These are phyloP conservation scores for Euura saliciscinereae DNA, from an alignment of 1,140 invertebrate genomes.

Conservation along the genomic window DNA sequence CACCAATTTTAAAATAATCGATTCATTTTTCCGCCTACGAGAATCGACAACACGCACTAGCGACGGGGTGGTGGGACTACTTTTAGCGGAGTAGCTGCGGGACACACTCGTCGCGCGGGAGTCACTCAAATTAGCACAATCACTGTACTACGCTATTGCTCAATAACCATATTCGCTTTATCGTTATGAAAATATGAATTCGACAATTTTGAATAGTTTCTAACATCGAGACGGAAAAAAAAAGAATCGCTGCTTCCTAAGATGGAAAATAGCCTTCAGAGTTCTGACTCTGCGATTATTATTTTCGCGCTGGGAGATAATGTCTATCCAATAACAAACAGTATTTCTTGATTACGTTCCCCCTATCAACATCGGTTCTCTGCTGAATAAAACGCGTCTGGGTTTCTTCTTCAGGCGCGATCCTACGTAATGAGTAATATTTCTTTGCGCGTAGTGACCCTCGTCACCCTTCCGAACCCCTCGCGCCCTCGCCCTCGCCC, in stretches of 20 bases:
- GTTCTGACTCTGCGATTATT: no score
- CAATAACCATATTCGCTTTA: constrained; percentile 1
- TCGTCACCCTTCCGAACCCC: not conserved
- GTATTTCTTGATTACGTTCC: no score
- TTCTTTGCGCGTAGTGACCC: constrained; percentile 9
- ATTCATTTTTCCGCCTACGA: not conserved
- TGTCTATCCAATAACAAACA: no score
- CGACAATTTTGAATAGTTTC: no score
- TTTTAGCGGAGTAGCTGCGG: not conserved
- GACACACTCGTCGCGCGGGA: not conserved
- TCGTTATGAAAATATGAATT: not conserved
- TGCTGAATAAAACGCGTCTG: no score
- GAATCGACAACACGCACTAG: no score
- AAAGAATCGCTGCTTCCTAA: no score
- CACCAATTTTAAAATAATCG: no score
- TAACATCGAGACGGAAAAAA: no score
- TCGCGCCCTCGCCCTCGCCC: not conserved
- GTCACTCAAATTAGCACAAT: constrained; percentile 13
- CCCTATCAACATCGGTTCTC: no score
- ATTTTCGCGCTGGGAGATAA: no score
- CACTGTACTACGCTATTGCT: not conserved
- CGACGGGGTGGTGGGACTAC: not conserved
- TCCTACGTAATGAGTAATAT: constrained; percentile 1
- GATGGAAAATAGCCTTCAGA: no score
- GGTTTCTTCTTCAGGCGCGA: not conserved